Evolutionary conservation across 2,797 vertebrate genomes (phyloP).

Genomic region (Fistularia tabacaria): DNA sequence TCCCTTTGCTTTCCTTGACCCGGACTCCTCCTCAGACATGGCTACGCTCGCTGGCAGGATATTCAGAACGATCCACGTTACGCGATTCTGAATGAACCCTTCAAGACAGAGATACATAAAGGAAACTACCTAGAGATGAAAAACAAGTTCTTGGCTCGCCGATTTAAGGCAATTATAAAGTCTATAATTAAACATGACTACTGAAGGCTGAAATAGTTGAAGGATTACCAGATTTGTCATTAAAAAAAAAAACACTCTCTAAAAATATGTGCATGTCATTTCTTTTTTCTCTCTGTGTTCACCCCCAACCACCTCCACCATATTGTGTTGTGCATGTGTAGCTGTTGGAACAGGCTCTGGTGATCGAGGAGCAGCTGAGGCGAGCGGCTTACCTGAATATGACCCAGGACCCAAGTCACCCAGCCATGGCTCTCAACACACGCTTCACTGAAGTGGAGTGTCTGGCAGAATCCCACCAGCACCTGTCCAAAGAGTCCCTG

Average conservation of each 20-base stretch:
- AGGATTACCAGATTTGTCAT: constrained; percentile 27
- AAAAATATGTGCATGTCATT: no score
- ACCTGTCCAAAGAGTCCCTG: constrained; percentile 96
- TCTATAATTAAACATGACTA: constrained; percentile 8
- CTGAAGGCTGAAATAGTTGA: constrained; percentile 15
- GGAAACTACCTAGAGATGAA: constrained; percentile 99
- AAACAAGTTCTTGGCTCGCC: constrained; percentile 96
- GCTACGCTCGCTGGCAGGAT: constrained; percentile 98
- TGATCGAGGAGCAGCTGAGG: constrained; percentile 95
- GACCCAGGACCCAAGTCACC: constrained; percentile 93
- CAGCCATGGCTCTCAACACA: constrained; percentile 94
- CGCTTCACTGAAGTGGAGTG: constrained; percentile 96
- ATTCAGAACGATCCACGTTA: constrained; percentile 95
- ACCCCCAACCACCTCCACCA: no score
- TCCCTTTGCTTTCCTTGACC: constrained; percentile 72
- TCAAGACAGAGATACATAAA: constrained; percentile 95
- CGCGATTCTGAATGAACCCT: constrained; percentile 94
- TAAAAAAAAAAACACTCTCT: no score
- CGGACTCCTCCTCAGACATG: constrained; percentile 75
- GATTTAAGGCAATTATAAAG: constrained; percentile 83
- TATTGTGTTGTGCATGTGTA: constrained; percentile 38
- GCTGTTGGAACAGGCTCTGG: constrained; percentile 96
- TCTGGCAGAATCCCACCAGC: constrained; percentile 97
- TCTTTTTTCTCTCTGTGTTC: neutral
- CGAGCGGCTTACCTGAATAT: constrained; percentile 96